These are phyloP conservation scores for Mythimna impura DNA, from an alignment of 2,888 invertebrate genomes.

Conservation along the genomic window DNA sequence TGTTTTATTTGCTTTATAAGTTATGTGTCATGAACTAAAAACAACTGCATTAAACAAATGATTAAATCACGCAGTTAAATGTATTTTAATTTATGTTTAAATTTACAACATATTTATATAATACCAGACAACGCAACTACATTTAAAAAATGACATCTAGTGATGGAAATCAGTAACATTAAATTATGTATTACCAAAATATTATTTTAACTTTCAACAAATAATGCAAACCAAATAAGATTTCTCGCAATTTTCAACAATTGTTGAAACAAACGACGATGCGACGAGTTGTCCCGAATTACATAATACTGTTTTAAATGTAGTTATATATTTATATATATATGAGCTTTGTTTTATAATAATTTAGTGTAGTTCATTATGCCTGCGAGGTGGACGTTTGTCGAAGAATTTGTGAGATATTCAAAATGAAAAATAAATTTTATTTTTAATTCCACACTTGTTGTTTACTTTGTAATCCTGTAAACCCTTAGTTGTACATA, in stretches of 20 bases:
- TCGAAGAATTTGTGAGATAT: slow-evolving; percentile 86
- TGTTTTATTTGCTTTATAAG: slow-evolving; percentile 30
- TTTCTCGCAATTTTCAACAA: slow-evolving; percentile 28
- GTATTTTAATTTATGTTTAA: slow-evolving; percentile 17
- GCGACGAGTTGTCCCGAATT: slow-evolving; percentile 68
- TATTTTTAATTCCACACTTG: slow-evolving; percentile 87
- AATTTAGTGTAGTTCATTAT: slow-evolving; percentile 80
- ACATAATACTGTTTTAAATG: slow-evolving; percentile 81
- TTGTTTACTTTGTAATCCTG: slow-evolving; percentile 68
- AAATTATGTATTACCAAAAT: slow-evolving; percentile 21
- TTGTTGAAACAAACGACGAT: slow-evolving; percentile 53
- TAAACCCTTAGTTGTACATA: background rate
- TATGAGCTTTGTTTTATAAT: slow-evolving; percentile 87
- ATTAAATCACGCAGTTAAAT: slow-evolving; percentile 34
- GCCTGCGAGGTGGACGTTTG: slow-evolving; percentile 77
- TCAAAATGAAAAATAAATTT: slow-evolving; percentile 89
- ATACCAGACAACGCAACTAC: slow-evolving; percentile 16
- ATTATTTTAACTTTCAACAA: slow-evolving; percentile 1
- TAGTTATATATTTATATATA: slow-evolving; percentile 87
- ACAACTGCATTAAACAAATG: slow-evolving; percentile 28
- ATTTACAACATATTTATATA: slow-evolving; percentile 28
- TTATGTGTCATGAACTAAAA: slow-evolving; percentile 20
- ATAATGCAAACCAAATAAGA: slow-evolving; percentile 13
- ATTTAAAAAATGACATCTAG: background rate
- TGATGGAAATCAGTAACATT: slow-evolving; percentile 6